Percentiles rank a stretch among this genome's conserved stretches.
phyloP scores from a whole-genome alignment of 2,888 invertebrate genomes.

The Neoascia interrupta region DNA sequence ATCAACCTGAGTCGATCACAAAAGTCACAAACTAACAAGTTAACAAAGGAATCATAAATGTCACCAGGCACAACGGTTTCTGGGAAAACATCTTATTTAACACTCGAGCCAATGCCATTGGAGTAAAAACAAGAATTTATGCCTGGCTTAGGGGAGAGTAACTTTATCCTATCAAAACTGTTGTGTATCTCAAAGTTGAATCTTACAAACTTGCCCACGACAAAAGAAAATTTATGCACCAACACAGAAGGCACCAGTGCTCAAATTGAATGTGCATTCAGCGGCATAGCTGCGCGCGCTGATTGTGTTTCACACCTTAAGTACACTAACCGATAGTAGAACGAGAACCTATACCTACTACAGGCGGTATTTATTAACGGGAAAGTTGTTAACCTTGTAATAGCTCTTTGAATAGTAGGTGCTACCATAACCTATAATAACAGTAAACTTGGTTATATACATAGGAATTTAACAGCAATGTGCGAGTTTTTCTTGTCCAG shows the following conservation, averaged over 20 bases:
- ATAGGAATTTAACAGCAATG: not conserved
- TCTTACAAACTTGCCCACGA: constrained; percentile 25
- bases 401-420: constrained; percentile 4
- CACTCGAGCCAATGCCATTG: not conserved
- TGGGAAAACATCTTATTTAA: constrained; percentile 46
- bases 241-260: constrained; percentile 43
- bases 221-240: constrained; percentile 11
- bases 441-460: constrained; percentile 17
- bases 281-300: not conserved
- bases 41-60: not conserved
- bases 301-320: constrained; percentile 26
- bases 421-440: constrained; percentile 32
- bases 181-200: constrained; percentile 12
- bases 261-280: constrained; percentile 47
- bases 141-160: constrained; percentile 4
- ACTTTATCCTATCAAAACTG: too few species aligned
- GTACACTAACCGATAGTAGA: constrained; percentile 53
- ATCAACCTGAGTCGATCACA: too few species aligned
- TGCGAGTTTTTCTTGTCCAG: constrained; percentile 7
- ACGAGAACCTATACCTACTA: constrained; percentile 11
- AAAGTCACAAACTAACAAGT: too few species aligned
- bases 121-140: constrained; percentile 34
- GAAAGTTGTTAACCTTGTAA: constrained; percentile 63
- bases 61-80: constrained; percentile 3
- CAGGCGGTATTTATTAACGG: constrained; percentile 11